Evolutionary conservation across 2,113 vertebrate species (phyloP), one percentile per base, ranked within the genome.

Genomic region (Cricetomys ansorgei): DNA sequence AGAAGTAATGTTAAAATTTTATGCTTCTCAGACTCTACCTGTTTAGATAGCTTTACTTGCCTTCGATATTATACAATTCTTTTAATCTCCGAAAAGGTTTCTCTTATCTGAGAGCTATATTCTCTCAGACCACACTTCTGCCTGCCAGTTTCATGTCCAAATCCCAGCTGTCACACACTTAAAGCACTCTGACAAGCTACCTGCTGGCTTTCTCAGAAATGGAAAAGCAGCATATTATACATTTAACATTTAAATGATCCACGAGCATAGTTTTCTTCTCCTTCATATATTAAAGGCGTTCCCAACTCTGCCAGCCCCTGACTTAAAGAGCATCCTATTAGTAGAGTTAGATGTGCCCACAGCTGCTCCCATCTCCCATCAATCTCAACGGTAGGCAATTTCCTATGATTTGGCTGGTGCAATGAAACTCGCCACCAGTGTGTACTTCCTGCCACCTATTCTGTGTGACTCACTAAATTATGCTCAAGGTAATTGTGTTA

Each of bases 231-330:
- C 86, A 50, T 91, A 95, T 92, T 85, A 84, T 80, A 80, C 48
- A 48, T 72, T 95, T 96, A 96, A 94, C 84, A 96, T 94, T 95
- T 96, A 96, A 96, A 59, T n/a, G 72, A 94, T 50, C 83, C 84
- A 31, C 7, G 65, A 91, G 43, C 59, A 57, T 72, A 45, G 64
- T 89, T 94, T 95, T 12, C 37, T 91, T 92, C 48, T 88, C 13
- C 37, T 92, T 93, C 55, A 21, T 92, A 6, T 88, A 76, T 85
- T 92, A 94, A 96, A 97, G 70, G 59, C 37, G 85, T 92, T 50
- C 2, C 79, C 55, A 76, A 0, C 85, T 43, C 50, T 69, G 37
- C 67, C 11, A 45, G 69, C 43, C 59, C 10, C 57, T 59, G 84
- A 87, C 50, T 72, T 79, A 53, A 43, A 94, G 90, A 92, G 31